phyloP scores from a whole-genome alignment of 2,888 invertebrate species.

The Plusia festucae region DNA sequence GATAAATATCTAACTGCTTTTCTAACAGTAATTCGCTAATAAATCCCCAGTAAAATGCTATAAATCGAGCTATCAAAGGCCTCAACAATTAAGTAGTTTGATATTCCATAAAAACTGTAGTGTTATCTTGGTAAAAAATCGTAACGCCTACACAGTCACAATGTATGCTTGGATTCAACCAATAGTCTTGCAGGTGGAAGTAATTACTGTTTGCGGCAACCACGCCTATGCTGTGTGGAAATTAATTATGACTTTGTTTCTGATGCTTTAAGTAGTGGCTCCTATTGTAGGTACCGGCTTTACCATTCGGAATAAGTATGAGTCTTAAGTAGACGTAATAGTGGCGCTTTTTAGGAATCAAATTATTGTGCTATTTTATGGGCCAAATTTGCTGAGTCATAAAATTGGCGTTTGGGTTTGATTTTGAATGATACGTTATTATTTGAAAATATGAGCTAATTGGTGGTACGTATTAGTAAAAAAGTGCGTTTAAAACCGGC shows the following conservation, averaged over 20 bases:
- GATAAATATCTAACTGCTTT: constrained; percentile 5
- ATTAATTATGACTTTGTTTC: constrained; percentile 2
- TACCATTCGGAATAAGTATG: background rate
- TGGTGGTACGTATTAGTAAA: too few relatives aligned
- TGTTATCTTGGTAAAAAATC: constrained; percentile 14
- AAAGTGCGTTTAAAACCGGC: too few relatives aligned
- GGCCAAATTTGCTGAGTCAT: background rate
- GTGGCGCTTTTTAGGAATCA: background rate
- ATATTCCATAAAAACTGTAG: background rate
- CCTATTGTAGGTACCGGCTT: background rate
- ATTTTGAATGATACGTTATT: background rate
- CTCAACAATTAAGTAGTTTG: constrained; percentile 1
- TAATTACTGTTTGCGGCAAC: constrained; percentile 13
- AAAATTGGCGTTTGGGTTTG: background rate
- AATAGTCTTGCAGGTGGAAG: constrained; percentile 12
- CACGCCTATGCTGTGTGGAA: constrained; percentile 16
- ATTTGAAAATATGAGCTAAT: too few relatives aligned
- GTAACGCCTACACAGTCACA: constrained; percentile 18
- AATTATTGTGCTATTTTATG: background rate
- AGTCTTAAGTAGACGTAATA: background rate
- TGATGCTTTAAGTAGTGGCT: background rate
- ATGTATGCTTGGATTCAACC: constrained; percentile 8
- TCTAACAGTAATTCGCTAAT: constrained; percentile 7
- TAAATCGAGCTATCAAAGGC: background rate
- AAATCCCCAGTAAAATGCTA: background rate